Evolutionary conservation across 2,113 vertebrate species (phyloP).

Genomic region (Cyanoramphus novaezelandiae): DNA sequence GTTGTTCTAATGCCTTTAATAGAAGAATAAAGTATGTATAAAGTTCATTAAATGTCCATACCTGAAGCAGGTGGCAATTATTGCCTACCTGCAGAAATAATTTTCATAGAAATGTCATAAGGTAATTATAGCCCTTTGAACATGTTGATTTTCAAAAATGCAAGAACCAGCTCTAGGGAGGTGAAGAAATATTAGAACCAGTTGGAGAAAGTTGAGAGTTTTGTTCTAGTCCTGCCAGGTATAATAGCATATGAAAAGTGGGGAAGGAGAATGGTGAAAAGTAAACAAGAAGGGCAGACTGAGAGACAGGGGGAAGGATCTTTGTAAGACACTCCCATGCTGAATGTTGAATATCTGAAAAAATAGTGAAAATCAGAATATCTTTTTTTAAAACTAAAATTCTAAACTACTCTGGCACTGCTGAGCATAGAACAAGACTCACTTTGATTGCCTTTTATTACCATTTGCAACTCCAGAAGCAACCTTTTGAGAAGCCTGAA

Average conservation of each 20-base stretch:
- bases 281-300: rapidly evolving
- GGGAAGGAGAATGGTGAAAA: not conserved
- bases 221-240: not conserved
- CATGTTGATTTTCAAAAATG: not conserved
- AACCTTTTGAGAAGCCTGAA: not conserved
- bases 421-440: not conserved
- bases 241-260: not conserved
- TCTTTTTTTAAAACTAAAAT: not conserved
- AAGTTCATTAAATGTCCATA: not conserved
- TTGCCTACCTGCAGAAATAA: not conserved
- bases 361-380: not conserved
- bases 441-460: not conserved
- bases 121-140: not conserved
- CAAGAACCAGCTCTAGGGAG: not conserved
- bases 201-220: not conserved
- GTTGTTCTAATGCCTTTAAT: not conserved
- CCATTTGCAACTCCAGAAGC: not conserved
- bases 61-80: not conserved
- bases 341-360: not conserved
- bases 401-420: not conserved
- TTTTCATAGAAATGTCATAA: not conserved
- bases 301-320: not conserved
- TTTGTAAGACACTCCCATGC: not conserved
- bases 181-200: not conserved
- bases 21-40: not conserved